Conservation (phyloP, 2,797 vertebrate species). For the Spheniscus humboldti region DNA sequence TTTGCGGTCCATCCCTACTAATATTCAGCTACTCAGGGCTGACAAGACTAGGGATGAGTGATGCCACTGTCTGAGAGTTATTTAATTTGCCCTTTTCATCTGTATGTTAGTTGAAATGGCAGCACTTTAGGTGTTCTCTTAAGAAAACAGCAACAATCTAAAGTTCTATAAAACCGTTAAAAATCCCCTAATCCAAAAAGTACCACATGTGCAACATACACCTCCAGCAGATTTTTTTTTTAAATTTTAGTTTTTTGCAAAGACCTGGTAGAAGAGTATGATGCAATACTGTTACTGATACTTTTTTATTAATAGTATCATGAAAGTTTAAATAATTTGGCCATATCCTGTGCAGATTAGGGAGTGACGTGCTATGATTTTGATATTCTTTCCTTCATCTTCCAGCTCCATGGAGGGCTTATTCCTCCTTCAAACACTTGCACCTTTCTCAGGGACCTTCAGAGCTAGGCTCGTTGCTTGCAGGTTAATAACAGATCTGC, state of each 20-base stretch:
- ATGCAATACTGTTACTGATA: not conserved
- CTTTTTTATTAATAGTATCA: not conserved
- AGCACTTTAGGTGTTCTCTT: not conserved
- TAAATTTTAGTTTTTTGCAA: not conserved
- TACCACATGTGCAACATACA: not conserved
- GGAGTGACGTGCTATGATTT: not conserved
- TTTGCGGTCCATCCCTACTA: not conserved
- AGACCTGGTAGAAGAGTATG: not conserved
- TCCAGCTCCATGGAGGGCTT: not conserved
- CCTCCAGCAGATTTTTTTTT: not conserved
- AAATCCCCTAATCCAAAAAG: not conserved
- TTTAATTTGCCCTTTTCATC: not conserved
- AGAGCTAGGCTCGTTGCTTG: not conserved
- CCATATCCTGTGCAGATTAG: not conserved
- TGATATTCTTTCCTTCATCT: not conserved
- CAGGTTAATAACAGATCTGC: not conserved
- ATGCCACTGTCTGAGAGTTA: not conserved
- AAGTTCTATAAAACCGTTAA: not conserved
- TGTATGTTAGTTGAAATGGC: not conserved
- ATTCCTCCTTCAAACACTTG: not conserved
- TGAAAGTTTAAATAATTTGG: not conserved
- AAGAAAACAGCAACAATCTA: not conserved
- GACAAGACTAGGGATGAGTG: not conserved
- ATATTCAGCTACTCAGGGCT: not conserved
- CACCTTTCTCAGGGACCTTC: fast-evolving